phyloP scores from a whole-genome alignment of 2,797 vertebrate genomes.

The Acrossocheilus wenchowensis region DNA sequence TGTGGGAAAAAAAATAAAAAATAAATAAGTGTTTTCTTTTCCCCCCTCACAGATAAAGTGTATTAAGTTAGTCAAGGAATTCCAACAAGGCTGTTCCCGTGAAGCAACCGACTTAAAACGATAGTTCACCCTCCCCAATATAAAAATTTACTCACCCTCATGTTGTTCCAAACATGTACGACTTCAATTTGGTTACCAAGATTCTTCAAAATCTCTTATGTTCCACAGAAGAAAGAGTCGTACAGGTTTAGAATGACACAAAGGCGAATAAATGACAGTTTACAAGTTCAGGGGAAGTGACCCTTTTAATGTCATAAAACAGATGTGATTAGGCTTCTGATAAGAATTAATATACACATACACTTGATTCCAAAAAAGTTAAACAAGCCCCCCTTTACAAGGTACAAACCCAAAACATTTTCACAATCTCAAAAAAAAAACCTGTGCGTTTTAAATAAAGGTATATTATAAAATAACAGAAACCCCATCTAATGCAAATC shows the following conservation, averaged over 20 bases:
- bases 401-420: neutral
- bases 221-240: no score
- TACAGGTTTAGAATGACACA: no score
- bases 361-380: no score
- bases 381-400: no score
- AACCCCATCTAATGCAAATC: no score
- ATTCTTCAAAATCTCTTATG: no score
- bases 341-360: neutral
- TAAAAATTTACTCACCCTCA: neutral
- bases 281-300: no score
- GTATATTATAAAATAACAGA: no score
- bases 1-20: slow-evolving; percentile 59
- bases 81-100: neutral
- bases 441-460: no score
- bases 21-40: no score
- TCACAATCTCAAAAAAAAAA: no score
- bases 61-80: neutral
- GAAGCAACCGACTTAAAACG: neutral
- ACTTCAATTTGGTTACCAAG: neutral
- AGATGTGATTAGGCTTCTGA: neutral
- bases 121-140: neutral
- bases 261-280: no score
- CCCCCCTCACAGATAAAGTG: neutral
- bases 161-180: neutral
- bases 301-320: neutral